These are phyloP conservation scores for Cossypha caffra DNA, from an alignment of 2,797 vertebrate genomes.

Conservation along the genomic window DNA sequence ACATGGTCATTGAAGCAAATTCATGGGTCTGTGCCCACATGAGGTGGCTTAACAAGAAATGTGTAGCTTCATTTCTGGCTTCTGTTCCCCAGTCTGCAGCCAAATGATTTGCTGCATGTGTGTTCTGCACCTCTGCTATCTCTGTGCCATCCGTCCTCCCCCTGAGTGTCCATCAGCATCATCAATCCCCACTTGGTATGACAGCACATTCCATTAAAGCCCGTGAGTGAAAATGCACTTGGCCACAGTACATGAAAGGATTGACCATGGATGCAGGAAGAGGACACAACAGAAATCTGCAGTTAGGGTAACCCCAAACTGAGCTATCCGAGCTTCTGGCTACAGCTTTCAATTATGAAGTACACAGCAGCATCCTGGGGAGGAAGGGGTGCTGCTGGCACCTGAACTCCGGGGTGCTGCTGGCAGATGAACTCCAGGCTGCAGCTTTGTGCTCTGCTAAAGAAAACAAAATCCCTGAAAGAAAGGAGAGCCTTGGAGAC, in stretches of 20 bases:
- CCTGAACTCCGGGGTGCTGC: not conserved
- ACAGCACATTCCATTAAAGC: not conserved
- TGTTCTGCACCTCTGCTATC: not conserved
- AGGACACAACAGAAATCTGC: not conserved
- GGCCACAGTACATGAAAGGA: not conserved
- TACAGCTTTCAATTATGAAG: not conserved
- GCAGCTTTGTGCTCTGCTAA: not conserved
- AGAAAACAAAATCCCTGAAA: not conserved
- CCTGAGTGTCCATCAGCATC: not conserved
- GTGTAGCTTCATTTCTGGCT: not conserved
- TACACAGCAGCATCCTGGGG: not conserved
- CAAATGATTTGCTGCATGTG: not conserved
- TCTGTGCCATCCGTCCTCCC: not conserved
- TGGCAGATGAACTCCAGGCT: not conserved
- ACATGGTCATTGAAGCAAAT: not conserved
- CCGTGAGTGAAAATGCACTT: not conserved
- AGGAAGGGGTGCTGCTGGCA: not conserved
- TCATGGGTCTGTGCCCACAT: not conserved
- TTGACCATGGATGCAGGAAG: not conserved
- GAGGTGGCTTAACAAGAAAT: not conserved
- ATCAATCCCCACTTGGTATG: not conserved
- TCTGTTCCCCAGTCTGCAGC: not conserved
- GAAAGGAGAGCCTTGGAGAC: slow-evolving; percentile 27
- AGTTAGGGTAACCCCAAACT: not conserved
- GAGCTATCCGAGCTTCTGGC: not conserved